phyloP scores from a whole-genome alignment of 2,888 invertebrate species.

The Dorcus hopei region DNA sequence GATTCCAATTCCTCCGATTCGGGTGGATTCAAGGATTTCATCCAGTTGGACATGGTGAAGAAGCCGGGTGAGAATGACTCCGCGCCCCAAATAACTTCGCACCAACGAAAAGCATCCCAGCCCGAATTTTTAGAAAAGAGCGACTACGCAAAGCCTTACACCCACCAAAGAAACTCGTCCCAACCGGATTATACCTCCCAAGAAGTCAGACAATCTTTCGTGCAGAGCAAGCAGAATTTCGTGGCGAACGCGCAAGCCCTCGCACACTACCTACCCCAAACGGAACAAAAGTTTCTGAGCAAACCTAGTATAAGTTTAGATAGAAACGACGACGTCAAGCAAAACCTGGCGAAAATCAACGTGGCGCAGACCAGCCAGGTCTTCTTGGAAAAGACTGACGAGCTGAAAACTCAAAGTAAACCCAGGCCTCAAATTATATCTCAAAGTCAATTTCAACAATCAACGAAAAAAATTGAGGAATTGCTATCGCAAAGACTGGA shows the following conservation, averaged over 20 bases:
- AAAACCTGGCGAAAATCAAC: conserved; percentile 23
- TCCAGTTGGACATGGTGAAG: conserved; percentile 39
- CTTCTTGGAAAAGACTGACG: conserved; percentile 31
- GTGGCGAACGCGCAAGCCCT: conserved; percentile 46
- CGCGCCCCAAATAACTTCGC: conserved; percentile 22
- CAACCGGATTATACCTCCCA: conserved; percentile 33
- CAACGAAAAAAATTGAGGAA: conserved; percentile 50
- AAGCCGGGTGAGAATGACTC: conserved; percentile 19
- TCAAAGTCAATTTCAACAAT: conserved; percentile 48
- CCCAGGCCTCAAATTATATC: conserved; percentile 35
- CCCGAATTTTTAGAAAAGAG: conserved; percentile 37
- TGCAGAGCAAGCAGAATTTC: conserved; percentile 35
- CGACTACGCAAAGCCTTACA: conserved; percentile 30
- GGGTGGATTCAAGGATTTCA: conserved; percentile 50
- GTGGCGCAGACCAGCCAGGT: conserved; percentile 19
- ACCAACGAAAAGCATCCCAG: conserved; percentile 45
- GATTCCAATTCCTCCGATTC: conserved; percentile 51
- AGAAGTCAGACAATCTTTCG: conserved; percentile 30
- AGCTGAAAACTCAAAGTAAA: conserved; percentile 23
- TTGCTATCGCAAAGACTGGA: conserved; percentile 47
- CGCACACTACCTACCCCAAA: conserved; percentile 44
- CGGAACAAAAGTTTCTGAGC: conserved; percentile 37
- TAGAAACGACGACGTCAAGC: conserved; percentile 20
- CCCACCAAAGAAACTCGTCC: conserved; percentile 42
- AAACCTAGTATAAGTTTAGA: conserved; percentile 11